These are phyloP conservation scores for Ptyas mucosa DNA, from an alignment of 2,113 vertebrate species.

Conservation along the genomic window DNA sequence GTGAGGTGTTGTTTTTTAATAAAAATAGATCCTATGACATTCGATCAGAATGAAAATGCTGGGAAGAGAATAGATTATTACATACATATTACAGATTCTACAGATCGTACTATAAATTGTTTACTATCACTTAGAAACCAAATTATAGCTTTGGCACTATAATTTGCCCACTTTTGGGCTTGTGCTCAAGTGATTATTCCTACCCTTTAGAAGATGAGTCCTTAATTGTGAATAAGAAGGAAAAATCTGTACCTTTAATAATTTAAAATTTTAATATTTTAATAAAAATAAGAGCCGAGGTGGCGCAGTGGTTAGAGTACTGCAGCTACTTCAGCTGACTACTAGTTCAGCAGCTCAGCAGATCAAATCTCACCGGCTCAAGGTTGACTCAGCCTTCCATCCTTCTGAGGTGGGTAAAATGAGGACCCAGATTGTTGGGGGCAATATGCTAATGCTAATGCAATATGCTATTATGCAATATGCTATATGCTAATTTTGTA, in stretches of 20 bases:
- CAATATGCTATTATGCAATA: too few species aligned
- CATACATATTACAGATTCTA: background rate
- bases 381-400: too few species aligned
- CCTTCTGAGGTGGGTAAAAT: too few species aligned
- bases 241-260: background rate
- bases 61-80: background rate
- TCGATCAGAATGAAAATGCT: background rate
- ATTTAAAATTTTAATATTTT: too few species aligned
- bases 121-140: background rate
- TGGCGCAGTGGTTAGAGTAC: too few species aligned
- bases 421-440: too few species aligned
- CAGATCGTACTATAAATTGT: background rate
- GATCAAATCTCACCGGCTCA: too few species aligned
- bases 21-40: background rate
- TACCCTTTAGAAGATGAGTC: background rate
- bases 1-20: slow-evolving; percentile 58
- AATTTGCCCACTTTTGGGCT: background rate
- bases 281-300: too few species aligned
- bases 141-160: background rate
- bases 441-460: too few species aligned
- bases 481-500: too few species aligned
- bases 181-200: background rate
- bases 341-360: too few species aligned
- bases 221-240: background rate
- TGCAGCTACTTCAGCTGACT: too few species aligned